These are phyloP conservation scores for Apostichopus parvimensis DNA, from an alignment of 35 echinoderm and acorn worm genomes.

Conservation along the genomic window DNA sequence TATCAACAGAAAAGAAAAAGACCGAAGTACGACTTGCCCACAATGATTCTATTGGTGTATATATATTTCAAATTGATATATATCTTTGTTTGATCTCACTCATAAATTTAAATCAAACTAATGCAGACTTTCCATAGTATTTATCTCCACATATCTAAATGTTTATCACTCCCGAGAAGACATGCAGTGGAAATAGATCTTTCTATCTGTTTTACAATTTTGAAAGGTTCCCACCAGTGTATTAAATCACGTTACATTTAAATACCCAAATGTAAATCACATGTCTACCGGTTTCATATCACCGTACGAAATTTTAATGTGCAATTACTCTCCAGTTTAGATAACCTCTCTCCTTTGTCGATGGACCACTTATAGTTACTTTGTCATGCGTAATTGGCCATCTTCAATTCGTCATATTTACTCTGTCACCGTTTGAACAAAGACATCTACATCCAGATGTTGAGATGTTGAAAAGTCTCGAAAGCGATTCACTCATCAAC, in stretches of 20 bases:
- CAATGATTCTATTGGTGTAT: too few species aligned
- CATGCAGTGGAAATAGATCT: neutral
- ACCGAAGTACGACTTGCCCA: too few species aligned
- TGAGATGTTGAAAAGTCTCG: slow-evolving; percentile 23
- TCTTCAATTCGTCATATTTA: slow-evolving; percentile 16
- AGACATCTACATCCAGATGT: slow-evolving; percentile 40
- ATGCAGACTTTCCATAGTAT: too few species aligned
- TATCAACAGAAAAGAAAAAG: too few species aligned
- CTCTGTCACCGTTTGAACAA: neutral
- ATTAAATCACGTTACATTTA: slow-evolving; percentile 14
- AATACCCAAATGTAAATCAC: neutral
- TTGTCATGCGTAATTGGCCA: slow-evolving; percentile 32
- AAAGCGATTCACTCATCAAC: neutral
- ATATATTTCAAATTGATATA: too few species aligned
- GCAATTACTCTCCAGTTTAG: slow-evolving; percentile 12
- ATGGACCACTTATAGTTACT: neutral
- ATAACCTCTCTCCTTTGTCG: slow-evolving; percentile 6
- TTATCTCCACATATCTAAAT: too few species aligned
- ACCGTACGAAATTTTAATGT: slow-evolving; percentile 34
- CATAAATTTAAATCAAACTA: too few species aligned
- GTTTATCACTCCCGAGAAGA: too few species aligned
- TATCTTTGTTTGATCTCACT: too few species aligned
- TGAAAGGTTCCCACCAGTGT: neutral
- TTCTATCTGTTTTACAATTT: neutral
- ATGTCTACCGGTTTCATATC: neutral